These are phyloP conservation scores for Artibeus lituratus DNA, from an alignment of 2,797 vertebrate genomes.

Conservation along the genomic window DNA sequence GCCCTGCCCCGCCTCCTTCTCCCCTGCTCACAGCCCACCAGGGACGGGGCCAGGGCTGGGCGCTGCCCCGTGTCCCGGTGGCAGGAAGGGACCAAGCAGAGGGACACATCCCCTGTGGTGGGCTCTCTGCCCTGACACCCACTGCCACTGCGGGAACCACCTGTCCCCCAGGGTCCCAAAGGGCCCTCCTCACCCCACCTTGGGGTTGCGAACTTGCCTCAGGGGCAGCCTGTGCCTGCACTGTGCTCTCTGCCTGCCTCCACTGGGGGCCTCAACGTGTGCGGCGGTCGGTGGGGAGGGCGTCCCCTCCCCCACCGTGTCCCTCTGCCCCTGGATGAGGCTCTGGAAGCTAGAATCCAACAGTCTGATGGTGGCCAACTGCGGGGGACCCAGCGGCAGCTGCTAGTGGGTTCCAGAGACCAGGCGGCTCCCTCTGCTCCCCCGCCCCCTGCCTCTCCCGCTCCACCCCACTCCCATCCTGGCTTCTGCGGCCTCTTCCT, in stretches of 20 bases:
- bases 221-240: neutral
- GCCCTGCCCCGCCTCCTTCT: fast-evolving
- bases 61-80: neutral
- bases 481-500: neutral
- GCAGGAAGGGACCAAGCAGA: neutral
- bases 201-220: neutral
- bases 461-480: neutral
- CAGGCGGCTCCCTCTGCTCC: too few species aligned
- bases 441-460: neutral
- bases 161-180: neutral
- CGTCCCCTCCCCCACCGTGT: neutral
- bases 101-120: neutral
- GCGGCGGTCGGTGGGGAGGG: neutral
- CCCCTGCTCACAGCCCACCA: neutral
- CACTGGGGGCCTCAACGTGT: neutral
- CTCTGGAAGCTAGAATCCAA: neutral
- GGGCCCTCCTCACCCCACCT: neutral
- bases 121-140: neutral
- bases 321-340: neutral
- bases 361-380: too few species aligned
- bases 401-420: neutral
- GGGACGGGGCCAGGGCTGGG: neutral
- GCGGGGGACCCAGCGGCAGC: neutral
- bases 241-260: neutral
- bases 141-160: neutral